Evolutionary conservation across 2,888 invertebrate genomes (phyloP), one percentile per base, ranked within the genome.

Genomic region (Kryphioiulus occultus): DNA sequence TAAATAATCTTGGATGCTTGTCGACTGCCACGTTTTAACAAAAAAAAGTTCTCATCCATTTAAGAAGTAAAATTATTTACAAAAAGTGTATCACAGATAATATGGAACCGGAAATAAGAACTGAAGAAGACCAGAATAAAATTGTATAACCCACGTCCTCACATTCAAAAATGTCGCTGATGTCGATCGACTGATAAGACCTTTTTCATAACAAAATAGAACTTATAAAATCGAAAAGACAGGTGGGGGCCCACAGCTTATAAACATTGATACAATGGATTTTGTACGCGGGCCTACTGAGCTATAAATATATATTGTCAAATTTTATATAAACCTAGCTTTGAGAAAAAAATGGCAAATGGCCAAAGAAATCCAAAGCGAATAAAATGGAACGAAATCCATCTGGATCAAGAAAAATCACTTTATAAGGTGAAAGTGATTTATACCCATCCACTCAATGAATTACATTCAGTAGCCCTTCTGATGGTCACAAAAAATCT

Each of bases 341-440:
- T 59, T 10, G 7, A 22, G 22, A 59, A 59, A 59, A 59, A 59
- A 59, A 59, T 59, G 59, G 59, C 59, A 59, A 59, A 59, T 59
- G 59, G 59, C 59, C 59, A 59, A 59, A 59, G 59, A 59, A 59
- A 59, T 59, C 59, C 59, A 59, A 22, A 22, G 22, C 59, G 59
- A 3, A 59, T 59, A 22, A 59, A 59, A 22, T 22, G 22, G 59
- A 59, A 59, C 22, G 59, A 59, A 59, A 59, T n/a, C 59, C 59
- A 59, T 59, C 59, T 59, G 59, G 59, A n/a, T 59, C n/a, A 59
- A 22, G 59, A 59, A 59, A 59, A 59, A 59, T 59, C 59, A 59
- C 59, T 59, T 59, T 59, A 59, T 59, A 59, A 59, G 59, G 59
- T 59, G 59, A 59, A 59, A 59, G 59, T 59, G 59, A 59, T 59